Evolutionary conservation across 2,888 invertebrate genomes (phyloP).

Genomic region (Gymnoscelis rufifasciata): DNA sequence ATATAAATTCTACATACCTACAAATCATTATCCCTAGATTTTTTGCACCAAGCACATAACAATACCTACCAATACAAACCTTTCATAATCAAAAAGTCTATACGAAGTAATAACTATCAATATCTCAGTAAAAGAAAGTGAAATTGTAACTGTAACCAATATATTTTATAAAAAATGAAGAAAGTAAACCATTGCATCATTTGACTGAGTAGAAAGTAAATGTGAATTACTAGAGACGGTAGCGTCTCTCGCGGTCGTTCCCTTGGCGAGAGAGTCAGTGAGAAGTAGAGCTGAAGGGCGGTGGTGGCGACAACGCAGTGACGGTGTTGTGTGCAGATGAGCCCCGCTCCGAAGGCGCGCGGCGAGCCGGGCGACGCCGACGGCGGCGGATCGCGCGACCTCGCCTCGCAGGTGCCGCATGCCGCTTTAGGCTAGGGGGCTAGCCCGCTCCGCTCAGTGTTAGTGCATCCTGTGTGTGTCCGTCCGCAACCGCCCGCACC

Average conservation of each 20-base stretch:
- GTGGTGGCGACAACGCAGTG: slow-evolving; percentile 67
- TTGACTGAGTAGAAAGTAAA: slow-evolving; percentile 26
- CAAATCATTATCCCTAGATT: slow-evolving; percentile 32
- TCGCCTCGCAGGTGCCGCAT: slow-evolving; percentile 74
- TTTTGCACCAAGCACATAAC: slow-evolving; percentile 35
- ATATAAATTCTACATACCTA: slow-evolving; percentile 25
- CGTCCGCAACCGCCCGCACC: slow-evolving; percentile 45
- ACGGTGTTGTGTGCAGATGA: slow-evolving; percentile 77
- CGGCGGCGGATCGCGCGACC: slow-evolving; percentile 67
- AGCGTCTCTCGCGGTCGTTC: slow-evolving; percentile 24
- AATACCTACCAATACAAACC: slow-evolving; percentile 2
- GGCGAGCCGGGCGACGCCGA: slow-evolving; percentile 66
- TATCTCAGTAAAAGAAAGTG: slow-evolving; percentile 12
- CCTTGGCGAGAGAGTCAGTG: slow-evolving; percentile 68
- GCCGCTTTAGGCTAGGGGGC: slow-evolving; percentile 62
- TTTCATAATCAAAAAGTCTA: slow-evolving; percentile 19
- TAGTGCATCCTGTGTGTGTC: slow-evolving; percentile 69
- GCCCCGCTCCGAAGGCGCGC: slow-evolving; percentile 72
- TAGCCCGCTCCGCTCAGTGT: slow-evolving; percentile 73
- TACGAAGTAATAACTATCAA: slow-evolving; percentile 32
- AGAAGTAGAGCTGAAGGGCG: slow-evolving; percentile 73
- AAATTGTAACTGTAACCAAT: slow-evolving; percentile 2
- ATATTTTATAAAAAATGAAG: slow-evolving; percentile 2
- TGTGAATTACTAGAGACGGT: slow-evolving; percentile 19
- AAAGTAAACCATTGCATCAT: slow-evolving; percentile 16